Percentiles rank a stretch among this genome's conserved stretches.
These are phyloP conservation scores for Pyralis farinalis DNA, from an alignment of 2,888 invertebrate species.

Conservation along the genomic window DNA sequence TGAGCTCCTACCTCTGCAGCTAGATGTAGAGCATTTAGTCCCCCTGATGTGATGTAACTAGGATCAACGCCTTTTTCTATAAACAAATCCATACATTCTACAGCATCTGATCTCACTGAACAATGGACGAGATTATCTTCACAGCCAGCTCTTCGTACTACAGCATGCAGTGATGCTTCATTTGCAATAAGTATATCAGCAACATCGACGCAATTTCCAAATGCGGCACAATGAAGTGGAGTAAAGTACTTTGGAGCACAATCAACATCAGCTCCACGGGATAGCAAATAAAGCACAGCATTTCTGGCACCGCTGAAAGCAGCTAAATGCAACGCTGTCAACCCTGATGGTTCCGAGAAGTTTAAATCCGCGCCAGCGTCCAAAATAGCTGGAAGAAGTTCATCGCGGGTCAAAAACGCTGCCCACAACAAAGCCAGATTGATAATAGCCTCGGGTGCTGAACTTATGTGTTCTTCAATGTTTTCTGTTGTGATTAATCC, in stretches of 20 bases:
- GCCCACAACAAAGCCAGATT: constrained; percentile 88
- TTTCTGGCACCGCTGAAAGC: constrained; percentile 88
- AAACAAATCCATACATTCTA: constrained; percentile 89
- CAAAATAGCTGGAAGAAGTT: constrained; percentile 84
- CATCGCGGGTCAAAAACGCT: constrained; percentile 86
- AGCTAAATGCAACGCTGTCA: constrained; percentile 88
- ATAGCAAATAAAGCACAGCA: constrained; percentile 85
- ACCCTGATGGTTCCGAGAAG: constrained; percentile 86
- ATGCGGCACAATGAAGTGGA: constrained; percentile 93
- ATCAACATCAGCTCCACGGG: constrained; percentile 86
- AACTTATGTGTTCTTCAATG: constrained; percentile 77
- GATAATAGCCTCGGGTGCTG: constrained; percentile 84
- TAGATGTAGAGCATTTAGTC: constrained; percentile 89
- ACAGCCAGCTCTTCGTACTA: constrained; percentile 84
- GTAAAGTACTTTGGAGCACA: constrained; percentile 86
- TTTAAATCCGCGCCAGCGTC: constrained; percentile 85
- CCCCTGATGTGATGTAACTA: constrained; percentile 86
- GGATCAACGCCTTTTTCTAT: constrained; percentile 88
- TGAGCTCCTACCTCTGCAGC: constrained; percentile 89
- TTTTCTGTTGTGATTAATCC: constrained; percentile 83
- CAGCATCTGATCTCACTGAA: constrained; percentile 89
- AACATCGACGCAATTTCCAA: constrained; percentile 91
- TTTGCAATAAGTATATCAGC: constrained; percentile 87
- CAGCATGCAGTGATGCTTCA: constrained; percentile 85
- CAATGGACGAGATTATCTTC: constrained; percentile 91